Evolutionary conservation across 92 coral and sea anemone species (phyloP), one percentile per base, ranked within the genome.

Genomic region (Zoanthus sociatus): DNA sequence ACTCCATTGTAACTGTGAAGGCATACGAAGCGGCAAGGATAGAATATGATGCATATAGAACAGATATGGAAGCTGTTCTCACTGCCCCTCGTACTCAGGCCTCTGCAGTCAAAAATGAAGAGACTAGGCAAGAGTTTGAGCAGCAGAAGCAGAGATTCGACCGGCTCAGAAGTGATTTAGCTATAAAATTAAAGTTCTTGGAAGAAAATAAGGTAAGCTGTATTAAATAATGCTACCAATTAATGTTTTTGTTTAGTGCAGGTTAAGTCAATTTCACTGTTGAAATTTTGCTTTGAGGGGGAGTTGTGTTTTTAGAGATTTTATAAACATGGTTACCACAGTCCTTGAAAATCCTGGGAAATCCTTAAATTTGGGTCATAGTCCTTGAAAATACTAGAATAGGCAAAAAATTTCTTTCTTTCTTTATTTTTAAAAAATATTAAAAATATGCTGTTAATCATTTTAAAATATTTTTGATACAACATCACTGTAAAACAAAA

Each of bases 21-120:
- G 97, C 98, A 17, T 97, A 97, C 61, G 98, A 97, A 77, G 91
- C 97, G 6, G 98, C 98, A 44, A 95, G 99, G 84, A 92, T 97
- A 88, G 98, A 97, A 84, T 97, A 93, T 81, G 99, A 97, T 90
- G 99, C 99, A n/a, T 97, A 97, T 89, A 90, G 99, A 90, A 87
- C 98, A 78, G 99, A 97, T 92, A 86, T 95, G 66, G 94, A 95
- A 82, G 84, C 94, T 48, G 76, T 87, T 46, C 89, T 89, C 53
- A 78, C 91, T 18, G 86, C 93, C 33, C 98, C 95, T 20, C 91
- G 93, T 21, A 95, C 93, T 17, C 92, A 98, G 58, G 97, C 95
- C 10, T 81, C 94, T 0, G 90, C 95, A 18, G 91, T 82, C 13
- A 96, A 91, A 83, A 94, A 94, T 11, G 99, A 96, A 16, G 97